A percentile compares a stretch with the other conserved stretches of the same genome.
Conservation (phyloP, 2,888 invertebrate species). For the Noctuana brunneofusca region DNA sequence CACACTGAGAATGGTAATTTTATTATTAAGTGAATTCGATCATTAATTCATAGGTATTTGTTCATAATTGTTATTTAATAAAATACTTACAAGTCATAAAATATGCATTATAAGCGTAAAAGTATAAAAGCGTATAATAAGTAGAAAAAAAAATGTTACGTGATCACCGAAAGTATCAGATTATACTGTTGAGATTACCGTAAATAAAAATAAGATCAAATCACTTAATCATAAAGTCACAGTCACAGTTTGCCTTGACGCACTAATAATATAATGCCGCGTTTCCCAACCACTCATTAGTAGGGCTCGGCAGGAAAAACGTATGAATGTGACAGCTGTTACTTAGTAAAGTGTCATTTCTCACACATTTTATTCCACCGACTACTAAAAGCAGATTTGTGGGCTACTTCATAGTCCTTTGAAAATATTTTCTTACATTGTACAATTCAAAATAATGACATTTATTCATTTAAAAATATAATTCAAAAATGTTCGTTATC, state of each 20-base stretch:
- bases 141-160: background rate
- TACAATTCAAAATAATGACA: constrained; percentile 20
- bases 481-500: constrained; percentile 13
- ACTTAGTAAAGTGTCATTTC: background rate
- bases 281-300: background rate
- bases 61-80: background rate
- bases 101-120: constrained; percentile 14
- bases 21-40: constrained; percentile 35
- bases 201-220: background rate
- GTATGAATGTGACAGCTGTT: background rate
- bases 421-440: background rate
- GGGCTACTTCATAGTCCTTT: background rate
- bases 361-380: background rate
- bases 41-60: constrained; percentile 2
- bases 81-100: background rate
- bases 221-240: constrained; percentile 4
- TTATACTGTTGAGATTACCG: background rate
- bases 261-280: background rate
- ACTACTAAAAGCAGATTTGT: background rate
- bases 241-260: constrained; percentile 24
- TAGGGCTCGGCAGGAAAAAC: background rate
- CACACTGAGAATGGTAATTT: constrained; percentile 33
- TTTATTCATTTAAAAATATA: constrained; percentile 19
- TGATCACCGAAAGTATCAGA: background rate
- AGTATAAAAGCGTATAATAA: constrained; percentile 6